Evolutionary conservation across 2,113 vertebrate genomes (phyloP).

Genomic region (Tetrao urogallus): DNA sequence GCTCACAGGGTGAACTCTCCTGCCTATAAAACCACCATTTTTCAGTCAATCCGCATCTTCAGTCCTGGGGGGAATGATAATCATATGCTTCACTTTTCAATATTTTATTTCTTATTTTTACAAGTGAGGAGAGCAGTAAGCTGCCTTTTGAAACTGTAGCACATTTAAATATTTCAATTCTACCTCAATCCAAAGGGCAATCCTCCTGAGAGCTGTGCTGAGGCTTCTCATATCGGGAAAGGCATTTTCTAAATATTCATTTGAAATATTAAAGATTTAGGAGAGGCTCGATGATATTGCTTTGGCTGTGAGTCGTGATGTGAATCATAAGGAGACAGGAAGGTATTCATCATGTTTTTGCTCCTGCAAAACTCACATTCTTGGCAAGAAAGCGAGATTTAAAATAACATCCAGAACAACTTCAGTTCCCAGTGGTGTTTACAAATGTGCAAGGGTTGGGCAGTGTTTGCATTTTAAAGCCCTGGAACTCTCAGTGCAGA

Average conservation of each 20-base stretch:
- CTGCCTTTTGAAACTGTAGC: neutral
- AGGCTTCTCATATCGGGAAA: fast-evolving
- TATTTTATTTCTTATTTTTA: neutral
- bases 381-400: neutral
- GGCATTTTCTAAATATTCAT: neutral
- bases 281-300: neutral
- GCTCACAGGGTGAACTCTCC: neutral
- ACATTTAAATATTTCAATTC: neutral
- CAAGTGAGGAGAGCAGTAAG: neutral
- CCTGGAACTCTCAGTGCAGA: fast-evolving
- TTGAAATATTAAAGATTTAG: neutral
- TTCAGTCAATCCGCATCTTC: neutral
- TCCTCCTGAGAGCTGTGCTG: neutral
- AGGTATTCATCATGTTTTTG: fast-evolving
- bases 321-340: neutral
- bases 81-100: fast-evolving
- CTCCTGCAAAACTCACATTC: too few relatives aligned
- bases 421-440: neutral
- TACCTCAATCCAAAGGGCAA: neutral
- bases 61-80: neutral
- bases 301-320: neutral
- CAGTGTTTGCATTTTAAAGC: neutral
- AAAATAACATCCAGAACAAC: fast-evolving
- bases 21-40: fast-evolving
- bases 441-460: neutral